These are phyloP conservation scores for Automeris io DNA, from an alignment of 2,888 invertebrate species.

Conservation along the genomic window DNA sequence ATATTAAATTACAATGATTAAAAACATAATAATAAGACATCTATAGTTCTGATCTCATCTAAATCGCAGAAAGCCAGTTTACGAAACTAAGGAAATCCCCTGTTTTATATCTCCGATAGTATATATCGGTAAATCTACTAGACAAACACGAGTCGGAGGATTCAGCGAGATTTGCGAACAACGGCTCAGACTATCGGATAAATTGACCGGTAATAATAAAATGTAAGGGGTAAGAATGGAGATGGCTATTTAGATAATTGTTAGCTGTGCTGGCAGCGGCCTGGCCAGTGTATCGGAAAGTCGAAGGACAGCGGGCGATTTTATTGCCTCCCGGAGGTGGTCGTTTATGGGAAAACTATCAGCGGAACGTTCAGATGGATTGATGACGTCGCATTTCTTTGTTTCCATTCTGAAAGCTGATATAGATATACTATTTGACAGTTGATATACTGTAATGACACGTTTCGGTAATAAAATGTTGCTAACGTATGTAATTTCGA, in stretches of 20 bases:
- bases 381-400: slow-evolving; percentile 60
- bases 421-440: slow-evolving; percentile 32
- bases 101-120: slow-evolving; percentile 52
- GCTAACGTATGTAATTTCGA: too few species aligned
- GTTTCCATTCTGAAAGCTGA: slow-evolving; percentile 37
- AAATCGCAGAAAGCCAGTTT: slow-evolving; percentile 20
- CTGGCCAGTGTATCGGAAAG: slow-evolving; percentile 69
- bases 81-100: slow-evolving; percentile 39
- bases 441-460: slow-evolving; percentile 9
- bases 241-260: slow-evolving; percentile 79
- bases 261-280: slow-evolving; percentile 59
- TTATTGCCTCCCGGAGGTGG: slow-evolving; percentile 67
- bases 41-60: slow-evolving; percentile 27
- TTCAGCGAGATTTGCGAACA: slow-evolving; percentile 67
- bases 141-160: slow-evolving; percentile 57
- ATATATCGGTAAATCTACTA: slow-evolving; percentile 65
- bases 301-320: slow-evolving; percentile 55
- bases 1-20: too few species aligned
- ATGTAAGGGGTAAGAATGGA: slow-evolving; percentile 77
- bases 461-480: slow-evolving; percentile 3
- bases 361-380: slow-evolving; percentile 50
- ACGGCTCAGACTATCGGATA: slow-evolving; percentile 50
- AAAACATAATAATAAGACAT: too few species aligned
- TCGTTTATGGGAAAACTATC: slow-evolving; percentile 74
- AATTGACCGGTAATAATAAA: slow-evolving; percentile 78